These are phyloP conservation scores for Rhagium mordax DNA, from an alignment of 2,888 invertebrate species.

Conservation along the genomic window DNA sequence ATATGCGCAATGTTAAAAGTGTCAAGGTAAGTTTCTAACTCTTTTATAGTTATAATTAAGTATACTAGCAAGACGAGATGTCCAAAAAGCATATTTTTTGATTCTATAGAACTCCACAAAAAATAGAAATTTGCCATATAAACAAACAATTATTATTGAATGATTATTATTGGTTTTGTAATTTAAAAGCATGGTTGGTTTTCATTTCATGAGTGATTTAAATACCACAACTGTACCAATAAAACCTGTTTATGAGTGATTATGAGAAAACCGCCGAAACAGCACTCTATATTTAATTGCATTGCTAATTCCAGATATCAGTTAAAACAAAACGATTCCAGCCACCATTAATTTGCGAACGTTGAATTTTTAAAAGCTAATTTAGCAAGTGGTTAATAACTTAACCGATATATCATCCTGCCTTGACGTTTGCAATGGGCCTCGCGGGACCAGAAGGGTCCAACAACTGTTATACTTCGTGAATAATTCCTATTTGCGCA, in stretches of 20 bases:
- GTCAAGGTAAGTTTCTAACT: not conserved
- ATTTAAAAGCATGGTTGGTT: too few species aligned
- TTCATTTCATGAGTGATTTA: too few species aligned
- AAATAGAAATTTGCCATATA: too few species aligned
- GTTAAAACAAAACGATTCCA: conserved; percentile 27
- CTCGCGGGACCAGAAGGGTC: conserved; percentile 47
- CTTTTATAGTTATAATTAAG: too few species aligned
- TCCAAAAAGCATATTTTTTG: too few species aligned
- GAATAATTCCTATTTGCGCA: conserved; percentile 43
- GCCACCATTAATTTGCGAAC: conserved; percentile 42
- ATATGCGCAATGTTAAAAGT: not conserved
- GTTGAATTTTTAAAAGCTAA: conserved; percentile 49
- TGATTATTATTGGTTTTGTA: too few species aligned
- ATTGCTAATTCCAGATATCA: not conserved
- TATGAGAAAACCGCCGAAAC: too few species aligned
- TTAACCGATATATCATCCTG: conserved; percentile 49
- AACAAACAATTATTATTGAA: too few species aligned
- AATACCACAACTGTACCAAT: too few species aligned
- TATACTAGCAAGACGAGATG: too few species aligned
- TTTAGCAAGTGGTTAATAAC: conserved; percentile 50
- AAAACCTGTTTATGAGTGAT: not conserved
- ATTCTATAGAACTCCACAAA: too few species aligned
- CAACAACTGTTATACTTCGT: conserved; percentile 51
- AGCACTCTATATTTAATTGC: not conserved
- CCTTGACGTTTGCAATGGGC: conserved; percentile 50